Evolutionary conservation across 1,140 invertebrate genomes (phyloP).

Genomic region (Oreohelix idahoensis): DNA sequence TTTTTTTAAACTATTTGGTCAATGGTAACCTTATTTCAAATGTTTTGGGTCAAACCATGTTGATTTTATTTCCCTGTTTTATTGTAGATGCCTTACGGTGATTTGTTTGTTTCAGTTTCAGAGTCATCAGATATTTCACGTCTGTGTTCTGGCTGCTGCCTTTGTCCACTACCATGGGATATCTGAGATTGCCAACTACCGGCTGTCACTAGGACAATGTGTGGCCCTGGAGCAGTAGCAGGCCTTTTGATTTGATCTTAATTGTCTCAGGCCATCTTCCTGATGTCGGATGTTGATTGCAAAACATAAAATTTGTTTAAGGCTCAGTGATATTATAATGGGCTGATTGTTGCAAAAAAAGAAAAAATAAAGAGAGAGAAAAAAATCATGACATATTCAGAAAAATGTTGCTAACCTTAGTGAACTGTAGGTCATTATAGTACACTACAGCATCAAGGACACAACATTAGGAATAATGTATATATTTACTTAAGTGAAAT

Average conservation of each 20-base stretch:
- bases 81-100: too few relatives aligned
- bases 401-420: too few relatives aligned
- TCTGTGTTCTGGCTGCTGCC: constrained; percentile 95
- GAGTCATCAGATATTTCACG: constrained; percentile 98
- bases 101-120: constrained; percentile 87
- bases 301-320: too few relatives aligned
- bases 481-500: too few relatives aligned
- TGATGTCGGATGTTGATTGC: background rate
- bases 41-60: too few relatives aligned
- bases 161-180: constrained; percentile 99
- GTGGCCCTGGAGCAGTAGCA: constrained; percentile 46
- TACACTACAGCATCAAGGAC: too few relatives aligned
- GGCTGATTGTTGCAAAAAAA: background rate
- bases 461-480: too few relatives aligned
- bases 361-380: too few relatives aligned
- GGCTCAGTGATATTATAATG: background rate
- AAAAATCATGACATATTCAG: background rate
- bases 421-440: too few relatives aligned
- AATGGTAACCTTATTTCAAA: too few relatives aligned
- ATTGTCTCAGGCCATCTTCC: background rate
- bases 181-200: constrained; percentile 95
- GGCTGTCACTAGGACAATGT: constrained; percentile 92
- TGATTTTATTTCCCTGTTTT: too few relatives aligned
- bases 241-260: background rate
- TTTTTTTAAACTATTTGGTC: too few relatives aligned